These are phyloP conservation scores for Mesembrinibis cayennensis DNA, from an alignment of 2,113 vertebrate species.

Conservation along the genomic window DNA sequence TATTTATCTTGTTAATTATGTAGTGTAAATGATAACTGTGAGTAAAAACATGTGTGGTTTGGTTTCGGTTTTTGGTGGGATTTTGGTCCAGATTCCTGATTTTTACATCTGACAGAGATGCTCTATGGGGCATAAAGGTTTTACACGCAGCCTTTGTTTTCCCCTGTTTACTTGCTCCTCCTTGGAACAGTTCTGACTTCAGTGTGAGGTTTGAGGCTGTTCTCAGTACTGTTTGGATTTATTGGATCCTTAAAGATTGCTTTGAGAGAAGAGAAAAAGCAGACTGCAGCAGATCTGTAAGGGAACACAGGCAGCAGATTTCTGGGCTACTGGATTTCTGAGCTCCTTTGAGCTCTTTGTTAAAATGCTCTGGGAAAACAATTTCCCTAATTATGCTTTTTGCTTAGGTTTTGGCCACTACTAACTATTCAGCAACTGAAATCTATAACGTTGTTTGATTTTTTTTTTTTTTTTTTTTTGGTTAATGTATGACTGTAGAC, in stretches of 20 bases:
- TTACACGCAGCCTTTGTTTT: not conserved
- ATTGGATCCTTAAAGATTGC: not conserved
- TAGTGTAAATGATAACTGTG: rapidly evolving
- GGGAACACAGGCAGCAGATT: not conserved
- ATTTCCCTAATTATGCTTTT: not conserved
- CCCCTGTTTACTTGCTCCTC: not conserved
- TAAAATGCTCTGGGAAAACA: not conserved
- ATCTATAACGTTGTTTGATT: rapidly evolving
- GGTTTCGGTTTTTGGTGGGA: not conserved
- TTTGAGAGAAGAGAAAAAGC: not conserved
- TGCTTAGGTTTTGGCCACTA: not conserved
- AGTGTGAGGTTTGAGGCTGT: not conserved
- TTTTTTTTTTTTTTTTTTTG: not conserved
- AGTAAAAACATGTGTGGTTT: not conserved
- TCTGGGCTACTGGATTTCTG: not conserved
- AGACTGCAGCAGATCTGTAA: not conserved
- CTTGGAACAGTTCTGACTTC: not conserved
- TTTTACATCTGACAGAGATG: not conserved
- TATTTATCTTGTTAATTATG: not conserved
- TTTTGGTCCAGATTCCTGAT: not conserved
- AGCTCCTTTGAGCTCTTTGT: not conserved
- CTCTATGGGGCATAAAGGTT: not conserved
- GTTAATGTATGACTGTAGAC: not conserved
- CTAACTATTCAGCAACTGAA: not conserved
- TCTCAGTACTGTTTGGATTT: not conserved